Evolutionary conservation across 2,888 invertebrate genomes (phyloP).

Genomic region (Synergus gifuensis): DNA sequence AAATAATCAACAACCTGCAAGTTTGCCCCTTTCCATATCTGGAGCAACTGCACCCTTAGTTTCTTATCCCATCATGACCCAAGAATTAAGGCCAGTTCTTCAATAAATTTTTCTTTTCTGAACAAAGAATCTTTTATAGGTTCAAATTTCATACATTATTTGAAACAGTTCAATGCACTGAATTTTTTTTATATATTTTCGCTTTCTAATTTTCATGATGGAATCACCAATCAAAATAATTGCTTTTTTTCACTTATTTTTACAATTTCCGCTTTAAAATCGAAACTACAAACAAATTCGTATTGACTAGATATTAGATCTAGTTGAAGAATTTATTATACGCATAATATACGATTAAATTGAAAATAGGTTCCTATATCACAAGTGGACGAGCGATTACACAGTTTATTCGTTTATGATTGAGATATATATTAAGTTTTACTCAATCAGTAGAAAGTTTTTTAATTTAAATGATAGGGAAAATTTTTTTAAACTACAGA

Average conservation of each 20-base stretch:
- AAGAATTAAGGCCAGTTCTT: constrained; percentile 75
- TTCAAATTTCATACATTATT: background rate
- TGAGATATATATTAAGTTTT: background rate
- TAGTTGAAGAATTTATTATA: background rate
- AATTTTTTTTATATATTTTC: background rate
- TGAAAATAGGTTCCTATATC: background rate
- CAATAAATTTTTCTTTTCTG: constrained; percentile 42
- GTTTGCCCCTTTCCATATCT: constrained; percentile 80
- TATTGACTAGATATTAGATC: background rate
- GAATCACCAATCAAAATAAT: background rate
- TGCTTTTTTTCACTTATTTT: background rate
- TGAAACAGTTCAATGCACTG: background rate
- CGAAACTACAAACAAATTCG: background rate
- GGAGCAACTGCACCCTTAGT: constrained; percentile 82
- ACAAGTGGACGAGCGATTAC: no score
- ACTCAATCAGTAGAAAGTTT: background rate
- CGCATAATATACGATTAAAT: background rate
- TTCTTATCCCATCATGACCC: constrained; percentile 84
- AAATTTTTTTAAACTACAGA: background rate
- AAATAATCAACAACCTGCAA: constrained; percentile 76
- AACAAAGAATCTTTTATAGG: background rate
- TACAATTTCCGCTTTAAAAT: background rate
- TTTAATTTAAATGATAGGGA: background rate
- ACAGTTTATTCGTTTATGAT: no score
- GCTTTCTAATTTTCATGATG: background rate